phyloP scores from a whole-genome alignment of 2,888 invertebrate species.

The Leptopilina myrica region DNA sequence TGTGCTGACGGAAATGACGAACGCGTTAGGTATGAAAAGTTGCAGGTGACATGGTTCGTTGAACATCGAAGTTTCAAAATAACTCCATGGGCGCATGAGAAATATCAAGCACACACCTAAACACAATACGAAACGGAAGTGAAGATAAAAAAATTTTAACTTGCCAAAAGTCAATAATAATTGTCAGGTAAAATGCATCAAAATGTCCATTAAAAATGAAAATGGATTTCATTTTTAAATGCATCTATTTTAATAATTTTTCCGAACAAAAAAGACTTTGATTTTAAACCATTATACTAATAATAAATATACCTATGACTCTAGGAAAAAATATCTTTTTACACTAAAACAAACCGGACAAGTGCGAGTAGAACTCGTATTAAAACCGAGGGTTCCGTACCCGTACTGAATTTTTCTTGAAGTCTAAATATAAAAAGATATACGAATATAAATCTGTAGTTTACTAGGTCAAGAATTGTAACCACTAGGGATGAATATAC shows the following conservation, averaged over 20 bases:
- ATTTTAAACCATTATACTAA: slow-evolving; percentile 2
- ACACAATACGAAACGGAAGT: slow-evolving; percentile 66
- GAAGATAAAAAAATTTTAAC: slow-evolving; percentile 56
- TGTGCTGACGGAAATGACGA: slow-evolving; percentile 65
- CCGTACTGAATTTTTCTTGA: no score
- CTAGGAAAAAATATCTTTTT: not conserved
- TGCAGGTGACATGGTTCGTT: slow-evolving; percentile 27
- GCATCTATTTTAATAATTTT: not conserved
- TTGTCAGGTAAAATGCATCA: slow-evolving; percentile 4
- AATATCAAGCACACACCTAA: slow-evolving; percentile 64
- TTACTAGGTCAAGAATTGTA: no score
- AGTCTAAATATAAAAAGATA: no score
- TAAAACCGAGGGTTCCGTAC: no score
- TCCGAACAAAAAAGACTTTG: not conserved
- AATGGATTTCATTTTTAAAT: slow-evolving; percentile 4
- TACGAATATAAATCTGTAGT: no score
- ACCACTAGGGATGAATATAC: no score
- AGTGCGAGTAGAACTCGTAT: no score
- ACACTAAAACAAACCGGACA: not conserved
- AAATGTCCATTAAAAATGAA: not conserved
- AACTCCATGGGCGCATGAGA: slow-evolving; percentile 62
- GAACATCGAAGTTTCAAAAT: slow-evolving; percentile 62
- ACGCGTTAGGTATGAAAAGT: slow-evolving; percentile 62
- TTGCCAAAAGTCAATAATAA: slow-evolving; percentile 49
- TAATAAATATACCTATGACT: slow-evolving; percentile 26